Evolutionary conservation across 2,888 invertebrate species (phyloP).

Genomic region (Eumacrocentrus americanus): DNA sequence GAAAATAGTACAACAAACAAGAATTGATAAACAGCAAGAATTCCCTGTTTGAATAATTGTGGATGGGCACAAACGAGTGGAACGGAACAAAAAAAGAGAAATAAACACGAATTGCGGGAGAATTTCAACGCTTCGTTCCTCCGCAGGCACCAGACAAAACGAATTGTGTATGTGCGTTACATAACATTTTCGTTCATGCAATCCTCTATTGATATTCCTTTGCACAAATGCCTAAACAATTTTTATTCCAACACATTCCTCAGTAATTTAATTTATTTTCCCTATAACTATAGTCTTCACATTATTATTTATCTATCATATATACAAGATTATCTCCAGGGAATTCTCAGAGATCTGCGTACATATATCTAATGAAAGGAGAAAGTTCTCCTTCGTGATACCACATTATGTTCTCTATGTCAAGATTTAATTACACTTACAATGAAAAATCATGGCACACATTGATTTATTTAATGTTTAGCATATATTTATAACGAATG

Average conservation of each 20-base stretch:
- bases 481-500: background rate
- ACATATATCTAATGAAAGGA: slow-evolving; percentile 7
- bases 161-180: background rate
- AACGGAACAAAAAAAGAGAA: background rate
- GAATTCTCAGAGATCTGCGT: background rate
- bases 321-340: background rate
- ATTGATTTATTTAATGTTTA: background rate
- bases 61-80: background rate
- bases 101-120: background rate
- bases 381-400: background rate
- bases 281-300: background rate
- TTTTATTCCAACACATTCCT: background rate
- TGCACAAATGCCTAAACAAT: background rate
- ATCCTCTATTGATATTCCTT: background rate
- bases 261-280: background rate
- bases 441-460: background rate
- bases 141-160: no score
- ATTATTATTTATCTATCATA: background rate
- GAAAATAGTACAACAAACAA: no score
- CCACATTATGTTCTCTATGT: background rate
- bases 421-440: slow-evolving; percentile 1
- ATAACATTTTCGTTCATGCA: background rate
- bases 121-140: background rate
- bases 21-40: background rate
- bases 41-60: background rate